These are phyloP conservation scores for Rhizomys pruinosus DNA, from an alignment of 2,113 vertebrate species.

Conservation along the genomic window DNA sequence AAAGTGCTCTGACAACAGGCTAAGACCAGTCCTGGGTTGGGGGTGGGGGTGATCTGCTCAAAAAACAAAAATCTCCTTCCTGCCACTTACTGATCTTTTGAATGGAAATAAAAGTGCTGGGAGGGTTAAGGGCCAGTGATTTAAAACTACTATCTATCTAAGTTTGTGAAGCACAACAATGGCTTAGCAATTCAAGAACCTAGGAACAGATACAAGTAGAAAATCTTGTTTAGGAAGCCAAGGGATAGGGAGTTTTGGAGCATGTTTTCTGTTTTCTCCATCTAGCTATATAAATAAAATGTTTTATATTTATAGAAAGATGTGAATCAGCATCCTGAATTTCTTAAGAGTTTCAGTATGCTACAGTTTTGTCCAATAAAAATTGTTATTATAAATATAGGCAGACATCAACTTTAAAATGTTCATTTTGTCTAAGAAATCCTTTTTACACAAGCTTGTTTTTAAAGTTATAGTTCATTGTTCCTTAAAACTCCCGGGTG, in stretches of 20 bases:
- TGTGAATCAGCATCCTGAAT: not conserved
- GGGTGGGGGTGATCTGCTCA: not conserved
- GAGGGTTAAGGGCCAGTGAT: not conserved
- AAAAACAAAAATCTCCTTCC: not conserved
- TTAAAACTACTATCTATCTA: not conserved
- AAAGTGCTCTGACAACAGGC: not conserved
- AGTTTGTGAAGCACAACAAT: not conserved
- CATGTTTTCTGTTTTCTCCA: not conserved
- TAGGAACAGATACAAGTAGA: not conserved
- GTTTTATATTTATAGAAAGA: conserved; percentile 27
- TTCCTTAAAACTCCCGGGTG: conserved; percentile 30
- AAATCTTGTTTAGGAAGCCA: not conserved
- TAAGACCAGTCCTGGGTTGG: not conserved
- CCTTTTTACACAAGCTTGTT: conserved; percentile 30
- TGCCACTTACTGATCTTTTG: not conserved
- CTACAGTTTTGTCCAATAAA: conserved; percentile 19
- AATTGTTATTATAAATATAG: not conserved
- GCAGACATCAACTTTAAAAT: conserved; percentile 36
- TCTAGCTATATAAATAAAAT: conserved; percentile 31
- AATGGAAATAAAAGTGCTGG: not conserved
- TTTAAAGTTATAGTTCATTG: conserved; percentile 38
- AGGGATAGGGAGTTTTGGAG: not conserved
- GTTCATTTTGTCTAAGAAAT: conserved; percentile 46
- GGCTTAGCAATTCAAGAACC: not conserved
- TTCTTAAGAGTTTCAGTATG: not conserved